A percentile compares a stretch with the other conserved stretches of the same genome.
Evolutionary conservation across 2,888 invertebrate species (phyloP).

Genomic region (Himalopsyche kuldschensis): DNA sequence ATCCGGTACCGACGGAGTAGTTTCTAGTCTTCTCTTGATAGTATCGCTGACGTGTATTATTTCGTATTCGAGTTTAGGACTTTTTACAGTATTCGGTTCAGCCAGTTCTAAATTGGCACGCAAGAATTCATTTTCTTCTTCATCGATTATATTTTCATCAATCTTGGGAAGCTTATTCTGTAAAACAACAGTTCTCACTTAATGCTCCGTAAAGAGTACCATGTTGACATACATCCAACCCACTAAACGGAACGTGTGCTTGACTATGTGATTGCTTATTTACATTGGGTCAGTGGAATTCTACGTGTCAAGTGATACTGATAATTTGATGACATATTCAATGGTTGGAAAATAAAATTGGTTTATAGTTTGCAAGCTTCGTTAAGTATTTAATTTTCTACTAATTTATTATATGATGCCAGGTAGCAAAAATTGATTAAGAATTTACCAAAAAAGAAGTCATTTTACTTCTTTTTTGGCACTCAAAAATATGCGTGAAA

Average conservation of each 20-base stretch:
- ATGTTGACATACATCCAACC: background rate
- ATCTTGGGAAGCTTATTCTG: constrained; percentile 21
- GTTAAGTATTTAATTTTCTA: too few species aligned
- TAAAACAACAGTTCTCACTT: constrained; percentile 26
- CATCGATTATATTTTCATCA: background rate
- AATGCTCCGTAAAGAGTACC: background rate
- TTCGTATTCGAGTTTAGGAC: constrained; percentile 55
- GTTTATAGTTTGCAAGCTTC: background rate
- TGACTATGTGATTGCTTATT: background rate
- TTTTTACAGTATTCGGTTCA: constrained; percentile 10
- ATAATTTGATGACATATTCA: background rate
- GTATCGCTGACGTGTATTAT: constrained; percentile 64
- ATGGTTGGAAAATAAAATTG: background rate
- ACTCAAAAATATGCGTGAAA: too few species aligned
- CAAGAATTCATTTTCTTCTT: constrained; percentile 16
- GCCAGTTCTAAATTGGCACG: constrained; percentile 2
- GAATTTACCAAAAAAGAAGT: too few species aligned
- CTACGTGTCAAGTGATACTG: background rate
- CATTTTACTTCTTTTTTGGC: too few species aligned
- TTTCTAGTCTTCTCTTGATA: constrained; percentile 62
- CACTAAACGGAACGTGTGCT: background rate
- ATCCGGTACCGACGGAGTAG: constrained; percentile 51
- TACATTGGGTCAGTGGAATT: background rate
- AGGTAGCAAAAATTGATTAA: too few species aligned
- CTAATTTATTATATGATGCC: too few species aligned